These are phyloP conservation scores for Threskiornis aethiopicus DNA, from an alignment of 2,797 vertebrate genomes.

Conservation along the genomic window DNA sequence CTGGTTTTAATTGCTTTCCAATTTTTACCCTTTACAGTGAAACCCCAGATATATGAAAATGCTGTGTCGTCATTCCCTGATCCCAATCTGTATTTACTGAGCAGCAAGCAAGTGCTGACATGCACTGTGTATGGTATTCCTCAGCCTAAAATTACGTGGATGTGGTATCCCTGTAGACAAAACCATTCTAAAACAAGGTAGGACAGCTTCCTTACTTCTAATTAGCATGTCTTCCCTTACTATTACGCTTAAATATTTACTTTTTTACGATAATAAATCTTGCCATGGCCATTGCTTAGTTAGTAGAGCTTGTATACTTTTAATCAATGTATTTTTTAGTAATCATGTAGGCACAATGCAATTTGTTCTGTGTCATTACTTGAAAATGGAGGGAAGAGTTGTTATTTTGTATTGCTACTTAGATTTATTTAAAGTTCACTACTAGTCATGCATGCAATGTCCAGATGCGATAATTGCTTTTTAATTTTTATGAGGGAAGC, in stretches of 20 bases:
- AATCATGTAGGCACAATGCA: background rate
- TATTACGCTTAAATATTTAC: background rate
- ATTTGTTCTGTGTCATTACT: background rate
- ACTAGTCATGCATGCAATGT: background rate
- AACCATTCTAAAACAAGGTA: conserved; percentile 86
- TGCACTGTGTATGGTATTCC: conserved; percentile 91
- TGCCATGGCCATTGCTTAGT: background rate
- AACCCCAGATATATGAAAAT: conserved; percentile 94
- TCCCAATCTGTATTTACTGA: conserved; percentile 78
- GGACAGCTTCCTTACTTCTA: conserved; percentile 35
- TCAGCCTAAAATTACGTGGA: conserved; percentile 86
- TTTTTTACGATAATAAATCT: background rate
- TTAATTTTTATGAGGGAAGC: background rate
- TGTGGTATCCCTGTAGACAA: conserved; percentile 88
- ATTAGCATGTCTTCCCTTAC: background rate
- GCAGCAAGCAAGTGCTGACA: conserved; percentile 85
- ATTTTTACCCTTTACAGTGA: conserved; percentile 78
- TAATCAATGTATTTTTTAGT: background rate
- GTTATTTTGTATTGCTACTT: background rate
- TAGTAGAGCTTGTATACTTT: background rate
- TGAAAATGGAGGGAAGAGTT: background rate
- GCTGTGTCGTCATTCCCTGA: conserved; percentile 83
- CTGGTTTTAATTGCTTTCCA: background rate
- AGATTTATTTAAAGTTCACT: background rate
- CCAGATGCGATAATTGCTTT: background rate